Evolutionary conservation across 2,888 invertebrate species (phyloP), one percentile per base, ranked within the genome.

Genomic region (Hartigia nigra): DNA sequence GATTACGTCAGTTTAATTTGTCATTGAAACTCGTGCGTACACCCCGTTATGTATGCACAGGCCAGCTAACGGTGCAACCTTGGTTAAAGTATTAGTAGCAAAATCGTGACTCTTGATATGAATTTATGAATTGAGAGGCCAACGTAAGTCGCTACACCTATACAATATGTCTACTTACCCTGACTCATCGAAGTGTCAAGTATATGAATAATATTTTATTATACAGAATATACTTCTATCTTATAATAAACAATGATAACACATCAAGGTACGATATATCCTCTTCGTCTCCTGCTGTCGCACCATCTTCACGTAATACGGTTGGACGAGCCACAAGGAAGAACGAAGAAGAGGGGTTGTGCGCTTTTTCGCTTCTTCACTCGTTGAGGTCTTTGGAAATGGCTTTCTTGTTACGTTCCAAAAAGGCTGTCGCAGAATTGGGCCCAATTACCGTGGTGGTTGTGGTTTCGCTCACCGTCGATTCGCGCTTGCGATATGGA

Each of bases 381-480:
- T 84, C 85, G 75, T 86, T 85, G 36, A 82, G 80, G 74, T 89
- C 89, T 79, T 90, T 90, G 55, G 88, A 88, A 81, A 90, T 90
- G 37, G 84, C 82, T 77, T 87, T 87, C 80, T 88, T 89, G 72
- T 88, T 86, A 82, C 89, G 88, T 78, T 90, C 90, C 76, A 89
- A 86, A 75, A 90, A 89, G 74, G 89, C 88, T 75, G 89, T 88
- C 55, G 88, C 86, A 12, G 88, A 87, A 82, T 89, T 90, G 23
- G 88, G 82, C 70, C 88, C 90, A 80, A 90, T 85, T 75, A 96
- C 93, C 84, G 96, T 96, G 23, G 96, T 96, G 79, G 96, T 96
- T 70, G 96, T 96, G 78, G 95, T 94, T 91, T 96, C 96, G 78
- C 96, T 96, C 31, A 95, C 95, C 82, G 95, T 95, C 5, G 96